Evolutionary conservation across 2,113 vertebrate species (phyloP).

Genomic region (Tricholaema leucomelas): DNA sequence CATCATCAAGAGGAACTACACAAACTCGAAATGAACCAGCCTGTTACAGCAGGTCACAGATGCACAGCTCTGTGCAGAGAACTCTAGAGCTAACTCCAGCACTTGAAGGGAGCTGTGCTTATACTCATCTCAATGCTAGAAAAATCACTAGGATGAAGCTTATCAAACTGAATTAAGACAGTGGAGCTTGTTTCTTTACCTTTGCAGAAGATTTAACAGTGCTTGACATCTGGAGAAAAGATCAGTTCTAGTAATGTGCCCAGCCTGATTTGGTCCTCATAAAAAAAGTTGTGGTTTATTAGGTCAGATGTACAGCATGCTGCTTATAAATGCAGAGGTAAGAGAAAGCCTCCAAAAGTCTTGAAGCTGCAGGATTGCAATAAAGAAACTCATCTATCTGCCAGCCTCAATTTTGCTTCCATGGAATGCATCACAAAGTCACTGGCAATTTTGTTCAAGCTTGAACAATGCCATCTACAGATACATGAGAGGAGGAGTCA

Average conservation of each 20-base stretch:
- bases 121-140: accelerated
- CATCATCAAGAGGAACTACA: neutral
- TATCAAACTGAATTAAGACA: neutral
- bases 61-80: accelerated
- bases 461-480: neutral
- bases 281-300: neutral
- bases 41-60: neutral
- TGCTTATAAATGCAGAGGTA: neutral
- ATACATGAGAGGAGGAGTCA: neutral
- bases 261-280: neutral
- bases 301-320: neutral
- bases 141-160: neutral
- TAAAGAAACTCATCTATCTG: neutral
- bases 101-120: neutral
- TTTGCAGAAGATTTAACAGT: neutral
- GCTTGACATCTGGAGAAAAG: neutral
- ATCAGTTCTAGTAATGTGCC: neutral
- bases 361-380: neutral
- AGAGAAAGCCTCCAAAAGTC: neutral
- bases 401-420: neutral
- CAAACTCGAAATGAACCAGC: neutral
- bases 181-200: accelerated
- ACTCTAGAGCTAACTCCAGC: neutral
- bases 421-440: neutral
- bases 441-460: neutral